Conservation (phyloP, 2,113 vertebrate species). For the Ceratotherium simum region DNA sequence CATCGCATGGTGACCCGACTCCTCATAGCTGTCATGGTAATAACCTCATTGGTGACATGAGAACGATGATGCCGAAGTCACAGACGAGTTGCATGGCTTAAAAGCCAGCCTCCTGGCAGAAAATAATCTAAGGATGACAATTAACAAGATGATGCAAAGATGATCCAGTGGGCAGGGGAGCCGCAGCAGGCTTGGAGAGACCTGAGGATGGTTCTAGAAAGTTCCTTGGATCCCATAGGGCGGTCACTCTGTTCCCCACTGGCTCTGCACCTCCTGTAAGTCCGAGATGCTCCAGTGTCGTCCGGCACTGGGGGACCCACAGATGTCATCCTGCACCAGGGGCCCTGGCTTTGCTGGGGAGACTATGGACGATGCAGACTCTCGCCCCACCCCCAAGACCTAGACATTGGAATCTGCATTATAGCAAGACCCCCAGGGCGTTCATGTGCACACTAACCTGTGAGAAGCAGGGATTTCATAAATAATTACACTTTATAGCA, state of each 20-base stretch:
- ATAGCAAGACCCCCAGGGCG: neutral
- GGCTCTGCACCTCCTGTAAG: too few species aligned
- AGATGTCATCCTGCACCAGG: too few species aligned
- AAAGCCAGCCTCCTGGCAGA: neutral
- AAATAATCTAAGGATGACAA: too few species aligned
- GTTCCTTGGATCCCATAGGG: neutral
- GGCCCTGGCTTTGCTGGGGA: too few species aligned
- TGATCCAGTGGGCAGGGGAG: neutral
- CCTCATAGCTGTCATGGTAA: neutral
- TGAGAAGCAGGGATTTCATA: neutral
- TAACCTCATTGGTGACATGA: neutral
- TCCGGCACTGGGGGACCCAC: too few species aligned
- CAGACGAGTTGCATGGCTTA: too few species aligned
- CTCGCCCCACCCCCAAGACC: neutral
- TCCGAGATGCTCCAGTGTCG: too few species aligned
- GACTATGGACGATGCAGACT: too few species aligned
- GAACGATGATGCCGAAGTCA: too few species aligned
- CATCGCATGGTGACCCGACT: accelerated
- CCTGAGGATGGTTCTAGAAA: neutral
- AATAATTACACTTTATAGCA: neutral
- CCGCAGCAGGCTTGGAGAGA: neutral
- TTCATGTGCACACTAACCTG: too few species aligned
- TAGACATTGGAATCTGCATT: too few species aligned
- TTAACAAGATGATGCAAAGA: accelerated
- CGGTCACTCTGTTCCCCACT: neutral